phyloP scores from a whole-genome alignment of 2,113 vertebrate genomes.

The Python bivittatus region DNA sequence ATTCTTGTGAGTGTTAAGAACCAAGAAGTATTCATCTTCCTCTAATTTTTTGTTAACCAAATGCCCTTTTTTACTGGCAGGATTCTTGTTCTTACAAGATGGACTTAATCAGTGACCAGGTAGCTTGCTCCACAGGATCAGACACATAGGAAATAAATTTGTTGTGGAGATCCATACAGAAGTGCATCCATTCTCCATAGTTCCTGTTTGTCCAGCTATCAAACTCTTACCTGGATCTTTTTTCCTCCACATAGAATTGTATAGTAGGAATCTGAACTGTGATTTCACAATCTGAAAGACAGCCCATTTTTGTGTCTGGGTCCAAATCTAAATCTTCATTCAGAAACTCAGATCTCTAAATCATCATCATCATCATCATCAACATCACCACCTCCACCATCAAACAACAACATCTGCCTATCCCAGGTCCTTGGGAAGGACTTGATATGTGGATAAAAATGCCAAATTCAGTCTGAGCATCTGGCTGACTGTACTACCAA shows the following conservation, averaged over 20 bases:
- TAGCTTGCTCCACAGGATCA: neutral
- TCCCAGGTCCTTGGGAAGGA: no score
- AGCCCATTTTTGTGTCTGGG: neutral
- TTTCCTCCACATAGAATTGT: neutral
- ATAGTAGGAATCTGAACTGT: neutral
- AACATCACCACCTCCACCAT: no score
- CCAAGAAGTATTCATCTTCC: neutral
- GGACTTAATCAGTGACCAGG: neutral
- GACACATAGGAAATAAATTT: neutral
- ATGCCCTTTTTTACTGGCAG: neutral
- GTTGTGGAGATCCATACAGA: neutral
- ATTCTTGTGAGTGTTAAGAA: neutral
- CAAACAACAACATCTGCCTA: no score
- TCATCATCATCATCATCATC: no score
- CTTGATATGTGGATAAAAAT: no score
- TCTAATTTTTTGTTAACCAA: neutral
- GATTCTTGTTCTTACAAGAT: neutral
- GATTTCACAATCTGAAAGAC: neutral
- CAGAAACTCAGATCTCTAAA: neutral
- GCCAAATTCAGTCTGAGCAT: no score
- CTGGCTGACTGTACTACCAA: no score
- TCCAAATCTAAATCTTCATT: neutral
- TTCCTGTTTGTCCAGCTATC: neutral
- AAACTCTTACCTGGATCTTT: neutral
- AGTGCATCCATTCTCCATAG: neutral